Conservation (phyloP, 2,113 vertebrate genomes). For the Columbina picui region DNA sequence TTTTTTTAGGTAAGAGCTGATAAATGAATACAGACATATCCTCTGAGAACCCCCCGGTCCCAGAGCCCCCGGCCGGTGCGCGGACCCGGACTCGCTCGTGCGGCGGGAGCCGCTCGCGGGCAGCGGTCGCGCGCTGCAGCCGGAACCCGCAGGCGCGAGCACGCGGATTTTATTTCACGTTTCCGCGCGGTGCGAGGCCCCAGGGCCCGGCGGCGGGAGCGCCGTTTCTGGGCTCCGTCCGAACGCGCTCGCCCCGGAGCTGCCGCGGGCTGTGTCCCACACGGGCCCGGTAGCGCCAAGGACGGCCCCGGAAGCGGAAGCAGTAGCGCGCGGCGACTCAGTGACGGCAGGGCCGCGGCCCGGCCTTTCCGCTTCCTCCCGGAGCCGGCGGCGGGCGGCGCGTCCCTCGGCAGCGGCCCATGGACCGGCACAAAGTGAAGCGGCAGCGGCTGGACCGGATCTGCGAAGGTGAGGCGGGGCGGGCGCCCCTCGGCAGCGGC, state of each 20-base stretch:
- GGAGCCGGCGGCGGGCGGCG: neutral
- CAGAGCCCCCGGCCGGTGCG: too few relatives aligned
- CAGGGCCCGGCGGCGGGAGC: too few relatives aligned
- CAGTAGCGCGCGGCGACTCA: neutral
- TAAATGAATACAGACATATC: neutral
- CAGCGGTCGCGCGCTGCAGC: too few relatives aligned
- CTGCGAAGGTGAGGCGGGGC: slow-evolving; percentile 71
- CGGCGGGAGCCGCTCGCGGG: too few relatives aligned
- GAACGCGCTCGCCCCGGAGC: too few relatives aligned
- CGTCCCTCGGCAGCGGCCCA: slow-evolving; percentile 68
- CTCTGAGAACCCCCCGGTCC: neutral
- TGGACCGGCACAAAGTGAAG: slow-evolving; percentile 94
- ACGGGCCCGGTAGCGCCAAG: too few relatives aligned
- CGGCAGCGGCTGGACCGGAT: slow-evolving; percentile 86
- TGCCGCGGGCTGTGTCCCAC: too few relatives aligned
- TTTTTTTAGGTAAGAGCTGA: neutral
- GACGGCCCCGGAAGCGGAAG: neutral
- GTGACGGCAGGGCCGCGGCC: neutral
- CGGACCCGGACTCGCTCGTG: too few relatives aligned
- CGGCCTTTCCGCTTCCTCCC: slow-evolving; percentile 40
- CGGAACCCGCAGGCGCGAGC: too few relatives aligned
- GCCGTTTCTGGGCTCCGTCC: too few relatives aligned
- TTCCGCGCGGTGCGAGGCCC: too few relatives aligned
- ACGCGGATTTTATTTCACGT: too few relatives aligned
- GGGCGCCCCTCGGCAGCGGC: neutral